Conservation (phyloP, 2,888 invertebrate species). For the Xestia sexstrigata region DNA sequence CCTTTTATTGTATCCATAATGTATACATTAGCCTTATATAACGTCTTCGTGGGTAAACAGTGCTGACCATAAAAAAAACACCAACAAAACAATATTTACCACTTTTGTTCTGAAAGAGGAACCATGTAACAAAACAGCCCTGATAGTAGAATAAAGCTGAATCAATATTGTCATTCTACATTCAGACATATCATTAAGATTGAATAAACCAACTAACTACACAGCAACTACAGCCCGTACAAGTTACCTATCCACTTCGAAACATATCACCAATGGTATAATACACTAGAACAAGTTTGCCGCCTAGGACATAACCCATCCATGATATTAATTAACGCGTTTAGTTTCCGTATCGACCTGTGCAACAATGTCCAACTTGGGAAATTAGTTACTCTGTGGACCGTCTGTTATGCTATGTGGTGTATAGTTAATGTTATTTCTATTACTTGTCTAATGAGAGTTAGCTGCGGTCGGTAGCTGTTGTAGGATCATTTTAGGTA, state of each 20-base stretch:
- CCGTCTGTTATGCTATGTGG: conserved; percentile 39
- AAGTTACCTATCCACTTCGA: conserved; percentile 11
- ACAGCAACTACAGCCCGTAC: conserved; percentile 7
- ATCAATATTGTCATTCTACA: not conserved
- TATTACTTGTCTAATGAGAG: conserved; percentile 23
- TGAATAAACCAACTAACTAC: conserved; percentile 16
- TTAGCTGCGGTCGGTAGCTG: not conserved
- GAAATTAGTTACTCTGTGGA: conserved; percentile 66
- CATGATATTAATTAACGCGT: conserved; percentile 67
- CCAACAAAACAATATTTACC: not conserved
- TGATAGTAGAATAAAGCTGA: not conserved
- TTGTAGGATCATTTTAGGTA: not conserved
- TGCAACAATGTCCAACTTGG: conserved; percentile 68
- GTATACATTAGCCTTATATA: not conserved
- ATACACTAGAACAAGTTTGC: conserved; percentile 47
- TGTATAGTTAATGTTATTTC: conserved; percentile 43
- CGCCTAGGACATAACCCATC: conserved; percentile 46
- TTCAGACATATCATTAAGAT: not conserved
- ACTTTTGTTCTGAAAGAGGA: not conserved
- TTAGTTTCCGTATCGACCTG: conserved; percentile 63
- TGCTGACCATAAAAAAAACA: not conserved
- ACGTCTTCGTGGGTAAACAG: not conserved
- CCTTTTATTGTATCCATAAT: not conserved
- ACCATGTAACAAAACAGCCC: not conserved
- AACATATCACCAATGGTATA: conserved; percentile 31